Evolutionary conservation across 2,113 vertebrate genomes (phyloP).

Genomic region (Daboia siamensis): DNA sequence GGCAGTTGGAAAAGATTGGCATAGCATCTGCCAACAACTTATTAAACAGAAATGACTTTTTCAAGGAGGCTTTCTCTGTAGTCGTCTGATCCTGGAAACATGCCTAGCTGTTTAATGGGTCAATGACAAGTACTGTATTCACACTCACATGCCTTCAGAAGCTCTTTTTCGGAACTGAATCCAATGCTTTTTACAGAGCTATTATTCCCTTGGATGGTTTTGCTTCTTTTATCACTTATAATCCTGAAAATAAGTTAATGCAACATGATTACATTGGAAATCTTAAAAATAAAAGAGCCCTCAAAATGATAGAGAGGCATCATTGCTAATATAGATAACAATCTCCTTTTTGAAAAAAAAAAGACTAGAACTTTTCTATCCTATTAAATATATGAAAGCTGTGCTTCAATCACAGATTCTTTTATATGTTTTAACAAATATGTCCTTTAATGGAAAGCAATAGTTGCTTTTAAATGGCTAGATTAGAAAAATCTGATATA

Average conservation of each 20-base stretch:
- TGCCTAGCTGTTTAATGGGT: not conserved
- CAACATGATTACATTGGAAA: constrained; percentile 72
- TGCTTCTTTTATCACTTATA: constrained; percentile 22
- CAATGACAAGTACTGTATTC: not conserved
- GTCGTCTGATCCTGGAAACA: not conserved
- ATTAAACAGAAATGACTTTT: not conserved
- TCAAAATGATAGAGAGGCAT: constrained; percentile 66
- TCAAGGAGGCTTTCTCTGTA: not conserved
- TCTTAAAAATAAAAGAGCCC: constrained; percentile 64
- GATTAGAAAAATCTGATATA: constrained; percentile 51
- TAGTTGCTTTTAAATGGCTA: constrained; percentile 64
- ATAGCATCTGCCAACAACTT: not conserved
- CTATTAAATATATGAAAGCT: constrained; percentile 77
- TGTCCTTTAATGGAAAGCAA: constrained; percentile 68
- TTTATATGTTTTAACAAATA: constrained; percentile 77
- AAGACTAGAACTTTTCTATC: constrained; percentile 69
- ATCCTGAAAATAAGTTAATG: constrained; percentile 56
- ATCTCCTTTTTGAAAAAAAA: constrained; percentile 72
- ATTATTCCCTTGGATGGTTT: not conserved
- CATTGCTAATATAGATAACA: constrained; percentile 75
- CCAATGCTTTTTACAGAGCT: not conserved
- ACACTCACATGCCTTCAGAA: not conserved
- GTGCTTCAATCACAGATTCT: constrained; percentile 73
- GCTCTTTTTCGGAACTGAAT: not conserved
- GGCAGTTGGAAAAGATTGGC: not conserved